These are phyloP conservation scores for Meteorus colon DNA, from an alignment of 2,888 invertebrate genomes.

Conservation along the genomic window DNA sequence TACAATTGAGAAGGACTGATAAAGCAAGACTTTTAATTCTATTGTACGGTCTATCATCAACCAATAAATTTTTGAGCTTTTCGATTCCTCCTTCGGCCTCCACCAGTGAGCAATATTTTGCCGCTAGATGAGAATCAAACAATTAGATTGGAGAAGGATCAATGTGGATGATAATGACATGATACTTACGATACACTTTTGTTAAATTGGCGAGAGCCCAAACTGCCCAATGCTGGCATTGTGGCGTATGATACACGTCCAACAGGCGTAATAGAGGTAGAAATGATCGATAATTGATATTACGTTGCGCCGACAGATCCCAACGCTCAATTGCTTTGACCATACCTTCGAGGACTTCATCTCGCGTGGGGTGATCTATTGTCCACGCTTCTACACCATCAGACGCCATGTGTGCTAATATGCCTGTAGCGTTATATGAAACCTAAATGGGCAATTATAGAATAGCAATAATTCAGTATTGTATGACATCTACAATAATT, in stretches of 20 bases:
- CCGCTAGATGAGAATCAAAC: slow-evolving; percentile 76
- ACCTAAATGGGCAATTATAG: slow-evolving; percentile 75
- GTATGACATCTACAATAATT: background rate
- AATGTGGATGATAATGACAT: background rate
- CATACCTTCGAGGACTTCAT: slow-evolving; percentile 84
- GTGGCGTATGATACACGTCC: slow-evolving; percentile 87
- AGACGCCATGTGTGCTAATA: slow-evolving; percentile 95
- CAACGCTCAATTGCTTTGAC: slow-evolving; percentile 89
- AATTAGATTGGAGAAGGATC: slow-evolving; percentile 19
- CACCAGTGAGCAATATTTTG: slow-evolving; percentile 93
- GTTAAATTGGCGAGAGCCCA: slow-evolving; percentile 99
- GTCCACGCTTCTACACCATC: slow-evolving; percentile 92
- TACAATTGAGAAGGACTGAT: slow-evolving; percentile 81
- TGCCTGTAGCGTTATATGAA: slow-evolving; percentile 96
- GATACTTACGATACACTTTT: slow-evolving; percentile 88
- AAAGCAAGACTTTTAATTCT: slow-evolving; percentile 82
- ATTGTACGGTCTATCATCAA: slow-evolving; percentile 78
- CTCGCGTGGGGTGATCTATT: slow-evolving; percentile 81
- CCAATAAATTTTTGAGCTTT: slow-evolving; percentile 80
- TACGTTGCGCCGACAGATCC: slow-evolving; percentile 90
- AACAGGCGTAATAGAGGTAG: slow-evolving; percentile 93
- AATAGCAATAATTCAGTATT: background rate
- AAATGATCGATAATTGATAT: slow-evolving; percentile 97
- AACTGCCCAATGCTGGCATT: slow-evolving; percentile 96
- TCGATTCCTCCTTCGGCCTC: slow-evolving; percentile 89